These are phyloP conservation scores for Tamias sibiricus DNA, from an alignment of 2,113 vertebrate genomes.

Conservation along the genomic window DNA sequence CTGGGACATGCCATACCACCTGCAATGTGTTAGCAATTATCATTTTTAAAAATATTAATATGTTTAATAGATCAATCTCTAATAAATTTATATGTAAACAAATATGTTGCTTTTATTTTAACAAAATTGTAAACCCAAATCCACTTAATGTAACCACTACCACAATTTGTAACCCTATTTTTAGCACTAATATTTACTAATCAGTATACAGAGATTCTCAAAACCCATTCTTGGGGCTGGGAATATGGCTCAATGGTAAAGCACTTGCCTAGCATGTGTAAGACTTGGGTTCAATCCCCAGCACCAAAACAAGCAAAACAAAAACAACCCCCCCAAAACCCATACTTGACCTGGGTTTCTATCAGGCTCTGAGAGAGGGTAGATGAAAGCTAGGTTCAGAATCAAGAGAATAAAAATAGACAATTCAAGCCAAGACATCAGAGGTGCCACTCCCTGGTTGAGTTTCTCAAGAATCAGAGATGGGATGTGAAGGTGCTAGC, in stretches of 20 bases:
- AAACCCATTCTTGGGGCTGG: background rate
- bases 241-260: too few relatives aligned
- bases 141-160: background rate
- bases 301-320: too few relatives aligned
- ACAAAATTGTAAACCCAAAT: conserved; percentile 4
- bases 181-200: background rate
- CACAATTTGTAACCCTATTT: conserved; percentile 3
- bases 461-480: background rate
- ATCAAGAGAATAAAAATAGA: background rate
- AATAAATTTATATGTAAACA: conserved; percentile 16
- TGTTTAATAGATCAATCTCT: background rate
- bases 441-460: background rate
- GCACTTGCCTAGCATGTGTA: too few relatives aligned
- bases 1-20: background rate
- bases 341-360: background rate
- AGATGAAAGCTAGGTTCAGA: background rate
- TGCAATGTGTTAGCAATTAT: background rate
- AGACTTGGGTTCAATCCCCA: too few relatives aligned
- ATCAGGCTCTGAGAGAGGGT: background rate
- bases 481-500: background rate
- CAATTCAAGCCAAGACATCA: background rate
- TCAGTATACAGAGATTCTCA: background rate
- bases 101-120: background rate
- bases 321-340: too few relatives aligned
- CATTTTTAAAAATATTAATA: conserved; percentile 21